Conservation (phyloP, 2,888 invertebrate genomes). For the Pollenia griseotomentosa region DNA sequence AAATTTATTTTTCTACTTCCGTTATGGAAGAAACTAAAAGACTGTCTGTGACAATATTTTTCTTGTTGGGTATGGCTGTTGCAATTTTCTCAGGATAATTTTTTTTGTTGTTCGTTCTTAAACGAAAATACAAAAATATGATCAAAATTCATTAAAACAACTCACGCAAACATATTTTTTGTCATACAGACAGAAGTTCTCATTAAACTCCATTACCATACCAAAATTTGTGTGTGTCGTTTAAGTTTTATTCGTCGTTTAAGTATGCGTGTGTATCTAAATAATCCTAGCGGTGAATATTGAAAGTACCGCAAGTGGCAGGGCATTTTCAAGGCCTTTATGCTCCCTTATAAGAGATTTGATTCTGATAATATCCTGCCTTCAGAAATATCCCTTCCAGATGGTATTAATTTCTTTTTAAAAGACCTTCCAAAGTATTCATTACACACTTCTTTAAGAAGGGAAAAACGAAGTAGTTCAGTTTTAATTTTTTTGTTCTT, state of each 20-base stretch:
- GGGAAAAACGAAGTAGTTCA: too few species aligned
- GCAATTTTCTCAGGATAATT: conserved; percentile 22
- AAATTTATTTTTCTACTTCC: background rate
- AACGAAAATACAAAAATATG: conserved; percentile 51
- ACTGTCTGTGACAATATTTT: conserved; percentile 78
- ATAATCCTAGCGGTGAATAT: too few species aligned
- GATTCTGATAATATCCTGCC: too few species aligned
- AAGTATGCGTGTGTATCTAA: conserved; percentile 67
- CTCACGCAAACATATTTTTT: conserved; percentile 65
- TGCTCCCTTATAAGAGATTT: too few species aligned
- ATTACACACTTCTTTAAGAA: too few species aligned
- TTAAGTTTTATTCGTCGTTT: conserved; percentile 19
- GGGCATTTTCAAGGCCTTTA: too few species aligned
- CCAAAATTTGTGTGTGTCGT: background rate
- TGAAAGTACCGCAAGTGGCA: too few species aligned
- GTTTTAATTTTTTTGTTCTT: too few species aligned
- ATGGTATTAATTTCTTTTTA: too few species aligned
- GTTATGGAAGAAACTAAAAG: conserved; percentile 21
- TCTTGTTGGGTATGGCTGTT: conserved; percentile 79
- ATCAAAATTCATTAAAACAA: conserved; percentile 61
- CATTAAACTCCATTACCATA: conserved; percentile 24
- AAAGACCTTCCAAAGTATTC: too few species aligned
- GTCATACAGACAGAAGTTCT: background rate
- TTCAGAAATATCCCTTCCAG: too few species aligned
- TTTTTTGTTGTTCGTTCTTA: conserved; percentile 20